Percentiles rank a stretch among this genome's conserved stretches.
Evolutionary conservation across 2,113 vertebrate genomes (phyloP).

Genomic region (Amazona guildingii): DNA sequence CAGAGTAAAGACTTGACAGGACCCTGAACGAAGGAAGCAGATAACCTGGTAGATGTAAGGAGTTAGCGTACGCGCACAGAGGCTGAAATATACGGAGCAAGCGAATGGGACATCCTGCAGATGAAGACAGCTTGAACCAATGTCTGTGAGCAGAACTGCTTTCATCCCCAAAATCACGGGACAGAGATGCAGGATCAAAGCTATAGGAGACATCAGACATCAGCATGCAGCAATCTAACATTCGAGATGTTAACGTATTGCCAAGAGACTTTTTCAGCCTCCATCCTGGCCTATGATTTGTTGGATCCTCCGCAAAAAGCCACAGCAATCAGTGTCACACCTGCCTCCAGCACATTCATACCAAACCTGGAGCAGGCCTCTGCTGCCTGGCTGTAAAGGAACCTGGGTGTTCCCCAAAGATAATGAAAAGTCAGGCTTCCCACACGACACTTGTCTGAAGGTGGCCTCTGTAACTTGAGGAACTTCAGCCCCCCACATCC

Average conservation of each 20-base stretch:
- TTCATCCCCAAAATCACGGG: neutral
- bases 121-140: accelerated
- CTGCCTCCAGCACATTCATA: neutral
- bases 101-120: neutral
- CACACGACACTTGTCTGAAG: neutral
- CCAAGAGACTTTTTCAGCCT: neutral
- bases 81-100: accelerated
- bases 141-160: neutral
- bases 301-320: neutral
- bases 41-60: accelerated
- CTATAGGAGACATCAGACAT: neutral
- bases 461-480: neutral
- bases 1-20: neutral
- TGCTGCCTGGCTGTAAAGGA: neutral
- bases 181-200: neutral
- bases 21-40: neutral
- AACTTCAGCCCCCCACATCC: neutral
- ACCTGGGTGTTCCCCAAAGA: neutral
- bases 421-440: neutral
- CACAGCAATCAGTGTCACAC: neutral
- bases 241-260: neutral
- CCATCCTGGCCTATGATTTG: neutral
- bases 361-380: neutral
- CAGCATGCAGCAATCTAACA: neutral
- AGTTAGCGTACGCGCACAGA: neutral